phyloP scores from a whole-genome alignment of 2,888 invertebrate genomes.

The Tricholauxania praeusta region DNA sequence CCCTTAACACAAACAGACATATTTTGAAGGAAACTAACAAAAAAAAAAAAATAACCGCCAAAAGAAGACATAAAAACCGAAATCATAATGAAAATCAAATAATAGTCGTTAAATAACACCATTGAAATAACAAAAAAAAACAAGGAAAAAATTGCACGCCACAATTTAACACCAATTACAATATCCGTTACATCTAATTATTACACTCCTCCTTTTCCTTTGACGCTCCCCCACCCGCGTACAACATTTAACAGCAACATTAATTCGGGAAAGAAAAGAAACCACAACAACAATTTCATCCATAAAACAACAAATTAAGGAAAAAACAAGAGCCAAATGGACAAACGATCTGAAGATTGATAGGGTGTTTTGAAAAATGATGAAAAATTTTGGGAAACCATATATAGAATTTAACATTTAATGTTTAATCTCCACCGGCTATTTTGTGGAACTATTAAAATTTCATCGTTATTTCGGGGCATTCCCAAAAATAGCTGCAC shows the following conservation, averaged over 20 bases:
- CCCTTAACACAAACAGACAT: no score
- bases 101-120: slow-evolving; percentile 42
- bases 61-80: slow-evolving; percentile 25
- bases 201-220: slow-evolving; percentile 51
- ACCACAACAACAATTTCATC: slow-evolving; percentile 9
- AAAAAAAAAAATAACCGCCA: not conserved
- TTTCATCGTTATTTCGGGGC: no score
- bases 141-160: slow-evolving; percentile 39
- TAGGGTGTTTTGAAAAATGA: no score
- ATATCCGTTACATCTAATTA: slow-evolving; percentile 69
- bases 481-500: no score
- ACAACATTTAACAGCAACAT: slow-evolving; percentile 11
- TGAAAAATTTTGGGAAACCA: no score
- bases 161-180: slow-evolving; percentile 69
- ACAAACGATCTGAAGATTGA: no score
- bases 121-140: slow-evolving; percentile 37
- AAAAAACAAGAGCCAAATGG: no score
- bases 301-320: no score
- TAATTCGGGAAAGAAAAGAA: not conserved
- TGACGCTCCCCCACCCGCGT: slow-evolving; percentile 39
- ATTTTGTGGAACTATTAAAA: no score
- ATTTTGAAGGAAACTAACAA: not conserved
- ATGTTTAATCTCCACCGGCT: no score
- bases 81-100: slow-evolving; percentile 46
- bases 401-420: no score